Conservation (phyloP, 2,888 invertebrate species). For the Scaeva pyrastri region DNA sequence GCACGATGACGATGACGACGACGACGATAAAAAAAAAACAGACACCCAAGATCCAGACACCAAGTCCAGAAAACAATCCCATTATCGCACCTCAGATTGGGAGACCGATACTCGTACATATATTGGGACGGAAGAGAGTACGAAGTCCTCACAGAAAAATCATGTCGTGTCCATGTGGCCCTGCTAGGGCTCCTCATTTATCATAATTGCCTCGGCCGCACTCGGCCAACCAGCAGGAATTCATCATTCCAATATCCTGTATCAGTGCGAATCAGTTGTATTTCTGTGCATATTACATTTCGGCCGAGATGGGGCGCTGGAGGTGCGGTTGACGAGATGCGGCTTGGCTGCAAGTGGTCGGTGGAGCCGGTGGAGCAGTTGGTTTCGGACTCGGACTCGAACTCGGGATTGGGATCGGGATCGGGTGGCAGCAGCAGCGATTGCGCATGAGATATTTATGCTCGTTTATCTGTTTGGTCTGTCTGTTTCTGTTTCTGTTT, state of each 20-base stretch:
- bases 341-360: neutral
- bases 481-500: conserved; percentile 32
- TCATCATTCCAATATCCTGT: conserved; percentile 76
- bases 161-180: conserved; percentile 59
- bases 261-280: conserved; percentile 47
- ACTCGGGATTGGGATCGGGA: too few species aligned
- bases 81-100: conserved; percentile 75
- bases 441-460: conserved; percentile 71
- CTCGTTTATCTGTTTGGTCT: conserved; percentile 54
- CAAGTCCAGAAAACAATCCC: conserved; percentile 63
- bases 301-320: conserved; percentile 14
- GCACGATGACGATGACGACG: conserved; percentile 3
- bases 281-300: conserved; percentile 68
- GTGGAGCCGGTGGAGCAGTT: too few species aligned
- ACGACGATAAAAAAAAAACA: conserved; percentile 32
- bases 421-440: conserved; percentile 39
- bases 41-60: conserved; percentile 44
- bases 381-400: too few species aligned
- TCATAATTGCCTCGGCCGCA: conserved; percentile 74
- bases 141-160: conserved; percentile 29
- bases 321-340: neutral
- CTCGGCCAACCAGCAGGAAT: conserved; percentile 75
- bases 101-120: too few species aligned
- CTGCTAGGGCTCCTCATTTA: conserved; percentile 75
- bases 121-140: conserved; percentile 37